Base-by-base conservation (phyloP, 2,113 vertebrate species). In the Thamnaconus septentrionalis region DNA sequence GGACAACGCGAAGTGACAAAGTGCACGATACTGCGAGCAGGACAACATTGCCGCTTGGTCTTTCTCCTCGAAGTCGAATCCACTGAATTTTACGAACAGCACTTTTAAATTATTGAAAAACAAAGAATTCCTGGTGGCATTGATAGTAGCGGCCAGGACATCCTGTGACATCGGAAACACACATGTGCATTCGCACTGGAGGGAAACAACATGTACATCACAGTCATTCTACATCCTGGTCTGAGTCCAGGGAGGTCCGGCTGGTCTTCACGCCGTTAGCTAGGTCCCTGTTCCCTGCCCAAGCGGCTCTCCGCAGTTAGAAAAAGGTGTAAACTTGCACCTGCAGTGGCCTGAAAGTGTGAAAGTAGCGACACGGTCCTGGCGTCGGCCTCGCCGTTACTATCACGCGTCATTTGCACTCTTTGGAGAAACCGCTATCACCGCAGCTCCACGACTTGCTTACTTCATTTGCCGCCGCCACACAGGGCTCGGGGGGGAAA, bases 371-470 rank as follows among this genome's bases (percentile, higher is more conserved):
- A 85, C 76, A 66, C 74, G 73, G 78, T 74, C 63, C 79, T 82
- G 82, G 87, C 82, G 83, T 55, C 31, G 7, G 31, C 18, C 79
- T 71, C 7, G 46, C 56, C 75, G 70, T 63, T 66, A 79, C 66
- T 43, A 83, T 85, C 80, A 70, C 84, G 88, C 90, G 84, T 89
- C 83, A 86, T 87, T 89, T 88, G 79, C 82, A 81, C 81, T 80
- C 82, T 61, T 73, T 79, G 80, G 80, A 87, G 88, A 89, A 89
- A 31, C 18, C 61, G 82, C 84, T 82, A 83, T 82, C 79, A 78
- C 60, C 75, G 66, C 68, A 66, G 78, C 51, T 68, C 88, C 76
- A 90, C 85, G 78, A 78, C 84, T 81, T 79, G 87, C 81, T 88
- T 88, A 82, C 85, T 87, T 88, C 78, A 82, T 86, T 87, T 88